Base-by-base conservation (phyloP, 1,140 invertebrate genomes). In the Drosophila mojavensis region DNA sequence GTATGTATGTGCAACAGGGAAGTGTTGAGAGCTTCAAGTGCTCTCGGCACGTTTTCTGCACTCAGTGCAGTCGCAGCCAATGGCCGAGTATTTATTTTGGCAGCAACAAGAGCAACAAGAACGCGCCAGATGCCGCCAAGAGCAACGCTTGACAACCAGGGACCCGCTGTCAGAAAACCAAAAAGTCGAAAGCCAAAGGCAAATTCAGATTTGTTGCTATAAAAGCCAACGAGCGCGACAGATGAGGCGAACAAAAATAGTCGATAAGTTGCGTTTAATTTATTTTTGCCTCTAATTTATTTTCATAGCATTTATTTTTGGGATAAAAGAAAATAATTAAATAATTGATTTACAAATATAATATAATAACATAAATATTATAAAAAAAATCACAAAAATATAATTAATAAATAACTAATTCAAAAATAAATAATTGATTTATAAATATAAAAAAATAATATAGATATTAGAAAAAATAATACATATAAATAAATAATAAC, bases 21-120 rank as follows among this genome's bases (percentile, higher is more conserved):
- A 58, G 56, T 83, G 62, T 75, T 66, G 75, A 64, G 17, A 55
- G 54, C 45, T 48, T 41, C 20, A 66, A 53, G 10, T 50, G 17
- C 51, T 78, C 63, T 60, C 43, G 56, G 30, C n/a, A 54, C 48
- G 20, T 48, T 81, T 59, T 77, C 43, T 67, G 24, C 48, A 63
- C 67, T 77, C 77, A 72, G 30, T 69, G 75, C 77, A 72, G 30
- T 69, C 79, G 75, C 64, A 45, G 71, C 51, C 54, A 66, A 66
- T 1, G 36, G 70, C 55, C 36, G 20, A 13, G 53, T 70, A 45
- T 80, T 75, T 69, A 51, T 64, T 74, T 84, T 84, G 81, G 81
- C 81, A 77, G 43, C 61, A 30, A 59, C 53, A 67, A 76, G 51
- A 75, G 54, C 53, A 67, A 73, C 59, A 75, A 83, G 64, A 79